phyloP scores from a whole-genome alignment of 2,113 vertebrate species.

The Mastomys coucha region DNA sequence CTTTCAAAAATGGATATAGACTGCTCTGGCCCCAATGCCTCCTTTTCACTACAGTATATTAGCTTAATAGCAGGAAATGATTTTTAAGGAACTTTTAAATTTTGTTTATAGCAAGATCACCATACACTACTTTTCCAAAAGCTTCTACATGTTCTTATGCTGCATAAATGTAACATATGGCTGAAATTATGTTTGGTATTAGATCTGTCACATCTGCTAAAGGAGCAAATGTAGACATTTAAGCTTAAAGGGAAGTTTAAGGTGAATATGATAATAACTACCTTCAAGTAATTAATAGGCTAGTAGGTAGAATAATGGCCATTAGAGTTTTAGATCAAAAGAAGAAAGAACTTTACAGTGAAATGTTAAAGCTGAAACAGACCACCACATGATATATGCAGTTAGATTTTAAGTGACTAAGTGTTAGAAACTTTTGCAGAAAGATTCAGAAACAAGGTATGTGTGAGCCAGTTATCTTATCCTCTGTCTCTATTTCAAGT shows the following conservation, averaged over 20 bases:
- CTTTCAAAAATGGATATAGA: background rate
- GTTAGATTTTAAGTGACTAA: background rate
- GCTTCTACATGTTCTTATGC: background rate
- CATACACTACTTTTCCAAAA: background rate
- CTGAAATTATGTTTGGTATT: background rate
- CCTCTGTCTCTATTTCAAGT: background rate
- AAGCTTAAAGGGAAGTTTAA: slow-evolving; percentile 16
- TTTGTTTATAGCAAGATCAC: slow-evolving; percentile 27
- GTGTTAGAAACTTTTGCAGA: background rate
- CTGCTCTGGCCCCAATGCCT: background rate
- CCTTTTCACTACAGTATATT: background rate
- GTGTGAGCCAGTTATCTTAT: background rate
- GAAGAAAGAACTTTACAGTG: background rate
- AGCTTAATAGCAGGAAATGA: background rate
- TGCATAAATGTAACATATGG: background rate
- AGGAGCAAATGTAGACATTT: background rate
- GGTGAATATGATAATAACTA: background rate
- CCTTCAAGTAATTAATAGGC: slow-evolving; percentile 23
- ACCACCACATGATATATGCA: background rate
- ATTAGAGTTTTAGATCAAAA: slow-evolving; percentile 24
- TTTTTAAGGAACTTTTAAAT: background rate
- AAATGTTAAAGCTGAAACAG: background rate
- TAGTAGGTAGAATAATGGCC: background rate
- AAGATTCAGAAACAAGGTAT: background rate
- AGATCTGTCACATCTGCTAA: background rate